Evolutionary conservation across 2,888 invertebrate species (phyloP), one percentile per base, ranked within the genome.

Genomic region (Troides aeacus): DNA sequence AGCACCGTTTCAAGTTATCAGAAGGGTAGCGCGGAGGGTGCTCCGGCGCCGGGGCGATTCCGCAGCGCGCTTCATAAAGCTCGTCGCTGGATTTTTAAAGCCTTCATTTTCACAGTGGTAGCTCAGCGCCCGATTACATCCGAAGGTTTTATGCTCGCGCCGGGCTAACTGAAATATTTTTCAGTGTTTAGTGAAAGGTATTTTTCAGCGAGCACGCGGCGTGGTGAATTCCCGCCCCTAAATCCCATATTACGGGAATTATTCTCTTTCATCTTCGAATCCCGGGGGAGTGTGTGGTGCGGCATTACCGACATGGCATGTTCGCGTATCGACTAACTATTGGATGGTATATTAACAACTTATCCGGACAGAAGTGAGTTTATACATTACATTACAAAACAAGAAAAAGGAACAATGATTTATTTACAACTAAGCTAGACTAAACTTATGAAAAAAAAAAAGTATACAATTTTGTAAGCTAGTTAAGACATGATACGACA

Each of bases 21-120:
- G 30, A 30, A 30, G 30, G 30, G 30, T 30, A 30, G 30, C 5
- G 30, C 30, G 30, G 30, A 30, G 30, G 30, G 30, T 30, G 30
- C 30, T 39, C 8, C 8, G 39, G 39, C 39, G 7, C 8, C 39
- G 39, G 39, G 8, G 39, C 7, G 39, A 56, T 60, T 56, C 59
- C 60, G 50, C 21, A 59, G 36, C 56, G 12, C 69, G 68, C 60
- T 64, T 18, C 64, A 69, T 69, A 69, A 69, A 69, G 42, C 69
- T 56, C 39, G 39, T 8, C 39, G 39, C 7, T 57, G 67, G 69
- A 69, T 69, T 69, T 69, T 69, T 69, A 69, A 69, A 69, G 69
- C 60, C 39, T 53, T 64, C 53, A 64, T 69, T 69, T 64, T 57
- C 64, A 60, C 61, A 21, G 66, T 64, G 67, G 46, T 58, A 68